Conservation (phyloP, 1,140 invertebrate genomes). For the Choristoneura fumiferana region DNA sequence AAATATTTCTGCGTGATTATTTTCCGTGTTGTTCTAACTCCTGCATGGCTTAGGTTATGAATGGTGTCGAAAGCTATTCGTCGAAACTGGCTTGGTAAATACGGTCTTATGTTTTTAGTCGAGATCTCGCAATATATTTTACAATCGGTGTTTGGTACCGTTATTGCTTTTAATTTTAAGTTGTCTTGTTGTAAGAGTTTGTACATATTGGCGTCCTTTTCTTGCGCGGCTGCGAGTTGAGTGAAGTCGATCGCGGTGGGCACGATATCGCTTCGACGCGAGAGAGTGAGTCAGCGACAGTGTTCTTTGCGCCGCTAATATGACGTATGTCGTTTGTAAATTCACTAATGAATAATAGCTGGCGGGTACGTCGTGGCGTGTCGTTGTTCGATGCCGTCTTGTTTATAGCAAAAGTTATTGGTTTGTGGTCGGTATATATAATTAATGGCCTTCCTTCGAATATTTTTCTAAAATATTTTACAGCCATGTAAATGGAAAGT, state of each 20-base stretch:
- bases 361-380: conserved; percentile 20
- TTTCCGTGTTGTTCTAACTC: background rate
- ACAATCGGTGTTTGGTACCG: background rate
- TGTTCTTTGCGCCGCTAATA: conserved; percentile 23
- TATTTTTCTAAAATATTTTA: conserved; percentile 40
- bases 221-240: too few species aligned
- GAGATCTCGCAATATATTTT: background rate
- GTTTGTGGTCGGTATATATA: conserved; percentile 53
- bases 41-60: background rate
- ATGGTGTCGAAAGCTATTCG: background rate
- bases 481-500: conserved; percentile 31
- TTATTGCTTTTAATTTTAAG: too few species aligned
- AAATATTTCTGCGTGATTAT: background rate
- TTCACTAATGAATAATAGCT: conserved; percentile 27
- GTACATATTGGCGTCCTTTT: too few species aligned
- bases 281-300: conserved; percentile 29
- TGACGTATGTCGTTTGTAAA: conserved; percentile 30
- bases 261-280: conserved; percentile 19
- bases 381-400: conserved; percentile 1
- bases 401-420: conserved; percentile 37
- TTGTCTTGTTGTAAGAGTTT: too few species aligned
- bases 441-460: conserved; percentile 33
- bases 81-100: background rate
- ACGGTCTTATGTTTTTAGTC: background rate
- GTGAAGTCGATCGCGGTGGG: too few species aligned